phyloP scores from a whole-genome alignment of 2,888 invertebrate genomes.

The Andrena dorsata region DNA sequence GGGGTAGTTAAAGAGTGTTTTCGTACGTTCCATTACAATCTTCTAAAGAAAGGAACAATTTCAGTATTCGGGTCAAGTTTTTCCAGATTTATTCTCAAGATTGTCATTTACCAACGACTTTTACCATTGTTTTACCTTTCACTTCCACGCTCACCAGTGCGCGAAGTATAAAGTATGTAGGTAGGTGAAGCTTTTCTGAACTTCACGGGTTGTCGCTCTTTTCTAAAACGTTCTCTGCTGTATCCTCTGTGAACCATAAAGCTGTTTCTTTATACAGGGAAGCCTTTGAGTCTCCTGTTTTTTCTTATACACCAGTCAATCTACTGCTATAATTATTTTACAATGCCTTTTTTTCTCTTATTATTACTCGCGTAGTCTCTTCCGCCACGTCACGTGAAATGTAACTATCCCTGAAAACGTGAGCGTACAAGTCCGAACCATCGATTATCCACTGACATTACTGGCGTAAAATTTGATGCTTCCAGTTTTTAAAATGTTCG shows the following conservation, averaged over 20 bases:
- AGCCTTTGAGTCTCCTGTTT: neutral
- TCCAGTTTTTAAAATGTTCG: constrained; percentile 30
- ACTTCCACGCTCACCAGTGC: neutral
- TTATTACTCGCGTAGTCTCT: neutral
- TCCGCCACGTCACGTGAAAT: constrained; percentile 9
- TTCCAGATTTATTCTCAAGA: neutral
- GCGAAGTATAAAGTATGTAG: neutral
- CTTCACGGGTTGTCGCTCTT: neutral
- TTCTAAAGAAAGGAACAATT: too few species aligned
- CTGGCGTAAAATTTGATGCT: constrained; percentile 21
- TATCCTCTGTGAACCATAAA: neutral
- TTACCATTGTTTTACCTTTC: constrained; percentile 28
- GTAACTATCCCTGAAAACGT: constrained; percentile 22
- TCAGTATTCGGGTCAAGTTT: too few species aligned
- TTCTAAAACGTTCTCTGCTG: neutral
- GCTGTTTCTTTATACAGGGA: neutral
- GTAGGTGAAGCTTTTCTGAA: neutral
- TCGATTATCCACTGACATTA: constrained; percentile 35
- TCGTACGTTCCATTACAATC: neutral
- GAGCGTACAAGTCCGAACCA: constrained; percentile 6
- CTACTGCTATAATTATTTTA: neutral
- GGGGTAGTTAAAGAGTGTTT: neutral
- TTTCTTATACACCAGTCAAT: neutral
- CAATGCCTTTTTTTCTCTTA: neutral
- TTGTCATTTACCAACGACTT: neutral